Evolutionary conservation across 2,797 vertebrate genomes (phyloP), one percentile per base, ranked within the genome.

Genomic region (Hippocampus kuda): DNA sequence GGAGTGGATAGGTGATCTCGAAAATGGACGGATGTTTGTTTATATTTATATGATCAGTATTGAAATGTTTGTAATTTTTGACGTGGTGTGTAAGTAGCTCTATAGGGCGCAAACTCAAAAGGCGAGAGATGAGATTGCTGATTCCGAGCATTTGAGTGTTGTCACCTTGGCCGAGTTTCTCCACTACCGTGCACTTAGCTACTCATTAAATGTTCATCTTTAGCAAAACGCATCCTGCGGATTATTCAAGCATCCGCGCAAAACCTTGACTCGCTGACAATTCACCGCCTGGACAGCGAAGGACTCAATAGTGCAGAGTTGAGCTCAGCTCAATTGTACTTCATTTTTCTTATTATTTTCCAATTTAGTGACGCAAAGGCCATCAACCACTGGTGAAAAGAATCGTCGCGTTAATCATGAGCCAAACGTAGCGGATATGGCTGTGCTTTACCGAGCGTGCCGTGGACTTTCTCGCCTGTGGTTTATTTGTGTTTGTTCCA

Each of bases 141-240:
- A 34, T 34, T 61, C 15, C 4, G 4, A 59, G 57, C 13, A 26
- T 27, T 61, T 20, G 30, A 20, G 27, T 38, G 1, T 61, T 18
- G 59, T 61, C 27, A 61, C 59, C 59, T 61, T 13, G 30, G 27
- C 59, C 59, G 34, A 61, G 27, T 20, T 61, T 61, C 59, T 38
- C 30, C 59, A 8, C 18, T 20, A 5, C 30, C 1, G 12, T 38
- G 59, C 59, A 61, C 59, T 61, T 18, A 61, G 30, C 18, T 2
- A 61, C 59, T 61, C 59, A 38, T 61, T 38, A 26, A 61, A 61
- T 38, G 59, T 38, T 61, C 59, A 30, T 61, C 57, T 60, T 60
- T 34, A 60, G 57, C 27, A 20, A 26, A 61, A 20, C 57, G 34
- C 13, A 60, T 34, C 27, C 15, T 38, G 13, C 34, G 59, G 59